Evolutionary conservation across 2,113 vertebrate species (phyloP).

Genomic region (Daubentonia madagascariensis): DNA sequence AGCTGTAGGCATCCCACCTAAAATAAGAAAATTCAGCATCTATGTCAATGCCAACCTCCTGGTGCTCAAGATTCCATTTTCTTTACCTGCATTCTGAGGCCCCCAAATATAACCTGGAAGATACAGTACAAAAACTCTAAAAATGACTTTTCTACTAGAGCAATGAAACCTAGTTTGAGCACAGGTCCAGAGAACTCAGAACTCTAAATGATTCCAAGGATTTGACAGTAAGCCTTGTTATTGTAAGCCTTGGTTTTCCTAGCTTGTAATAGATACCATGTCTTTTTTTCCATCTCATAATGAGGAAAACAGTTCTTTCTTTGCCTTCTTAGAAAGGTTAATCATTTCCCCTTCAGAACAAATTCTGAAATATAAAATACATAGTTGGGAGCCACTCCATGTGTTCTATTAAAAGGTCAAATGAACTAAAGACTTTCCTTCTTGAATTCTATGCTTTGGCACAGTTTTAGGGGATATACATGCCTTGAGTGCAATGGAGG

Average conservation of each 20-base stretch:
- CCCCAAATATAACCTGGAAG: background rate
- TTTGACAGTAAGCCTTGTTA: background rate
- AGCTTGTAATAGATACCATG: background rate
- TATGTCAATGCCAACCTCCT: background rate
- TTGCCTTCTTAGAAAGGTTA: background rate
- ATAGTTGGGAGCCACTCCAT: background rate
- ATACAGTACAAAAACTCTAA: background rate
- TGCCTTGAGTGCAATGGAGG: conserved; percentile 87
- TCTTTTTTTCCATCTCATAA: background rate
- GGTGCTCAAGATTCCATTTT: background rate
- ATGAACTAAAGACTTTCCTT: background rate
- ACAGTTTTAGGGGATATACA: background rate
- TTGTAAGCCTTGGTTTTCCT: background rate
- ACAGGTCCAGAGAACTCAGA: background rate
- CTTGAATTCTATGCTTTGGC: conserved; percentile 1
- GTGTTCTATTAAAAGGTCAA: conserved; percentile 27
- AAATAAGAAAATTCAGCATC: background rate
- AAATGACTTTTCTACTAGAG: background rate
- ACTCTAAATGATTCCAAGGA: background rate
- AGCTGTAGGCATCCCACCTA: conserved; percentile 92
- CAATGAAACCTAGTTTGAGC: background rate
- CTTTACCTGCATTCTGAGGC: background rate
- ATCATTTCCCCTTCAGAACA: conserved; percentile 23
- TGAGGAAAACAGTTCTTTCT: conserved; percentile 11
- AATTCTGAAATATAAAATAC: conserved; percentile 21